Evolutionary conservation across 1,140 invertebrate genomes (phyloP).

Genomic region (Drosophila carrolli): DNA sequence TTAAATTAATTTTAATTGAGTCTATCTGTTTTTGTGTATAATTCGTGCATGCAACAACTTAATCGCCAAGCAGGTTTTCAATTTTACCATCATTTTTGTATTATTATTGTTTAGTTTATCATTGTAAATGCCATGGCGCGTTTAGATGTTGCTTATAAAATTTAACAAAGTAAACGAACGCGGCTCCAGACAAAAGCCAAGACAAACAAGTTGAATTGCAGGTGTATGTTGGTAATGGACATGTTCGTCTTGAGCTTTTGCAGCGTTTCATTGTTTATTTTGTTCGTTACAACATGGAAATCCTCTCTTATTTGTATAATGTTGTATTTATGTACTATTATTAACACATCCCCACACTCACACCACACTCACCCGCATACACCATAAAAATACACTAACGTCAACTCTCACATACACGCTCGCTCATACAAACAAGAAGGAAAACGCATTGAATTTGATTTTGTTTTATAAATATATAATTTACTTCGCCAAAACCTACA

Average conservation of each 20-base stretch:
- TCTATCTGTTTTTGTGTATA: conserved; percentile 70
- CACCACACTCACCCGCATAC: conserved; percentile 24
- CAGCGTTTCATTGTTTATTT: conserved; percentile 53
- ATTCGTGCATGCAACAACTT: conserved; percentile 65
- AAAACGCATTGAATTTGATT: conserved; percentile 62
- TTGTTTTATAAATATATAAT: conserved; percentile 76
- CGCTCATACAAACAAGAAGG: conserved; percentile 33
- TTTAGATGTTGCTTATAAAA: conserved; percentile 13
- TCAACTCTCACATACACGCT: conserved; percentile 18
- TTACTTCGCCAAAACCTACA: conserved; percentile 71
- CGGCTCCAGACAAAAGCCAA: conserved; percentile 5
- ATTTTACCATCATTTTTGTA: conserved; percentile 56
- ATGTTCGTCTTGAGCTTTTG: conserved; percentile 30
- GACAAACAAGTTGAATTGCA: not conserved
- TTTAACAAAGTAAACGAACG: conserved; percentile 12
- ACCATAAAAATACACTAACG: conserved; percentile 6
- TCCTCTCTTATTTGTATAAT: conserved; percentile 73
- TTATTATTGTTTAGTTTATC: conserved; percentile 73
- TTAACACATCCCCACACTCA: conserved; percentile 37
- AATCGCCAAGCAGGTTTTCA: conserved; percentile 47
- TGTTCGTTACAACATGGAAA: conserved; percentile 49
- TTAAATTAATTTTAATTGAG: conserved; percentile 61
- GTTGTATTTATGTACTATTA: conserved; percentile 77
- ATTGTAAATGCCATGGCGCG: conserved; percentile 23
- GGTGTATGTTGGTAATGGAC: not conserved